A percentile compares a stretch with the other conserved stretches of the same genome.
Conservation (phyloP, 2,113 vertebrate species). For the Orientallactaga bullata region DNA sequence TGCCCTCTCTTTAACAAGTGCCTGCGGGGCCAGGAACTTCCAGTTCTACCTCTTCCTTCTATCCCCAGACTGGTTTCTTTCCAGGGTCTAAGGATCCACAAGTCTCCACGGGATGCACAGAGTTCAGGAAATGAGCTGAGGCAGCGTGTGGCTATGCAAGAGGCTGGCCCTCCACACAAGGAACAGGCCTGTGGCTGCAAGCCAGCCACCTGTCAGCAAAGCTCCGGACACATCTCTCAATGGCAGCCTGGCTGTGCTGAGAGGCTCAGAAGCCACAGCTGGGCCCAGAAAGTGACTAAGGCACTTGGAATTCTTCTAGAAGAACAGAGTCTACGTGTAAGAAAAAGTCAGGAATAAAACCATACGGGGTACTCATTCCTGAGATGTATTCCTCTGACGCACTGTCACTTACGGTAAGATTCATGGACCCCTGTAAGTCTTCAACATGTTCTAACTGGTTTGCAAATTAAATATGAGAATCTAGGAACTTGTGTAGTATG, state of each 20-base stretch:
- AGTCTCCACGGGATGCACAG: neutral
- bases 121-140: neutral
- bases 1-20: neutral
- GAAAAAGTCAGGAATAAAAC: neutral
- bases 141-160: neutral
- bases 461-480: neutral
- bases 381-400: neutral
- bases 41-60: neutral
- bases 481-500: neutral
- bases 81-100: neutral
- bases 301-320: neutral
- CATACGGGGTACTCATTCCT: neutral
- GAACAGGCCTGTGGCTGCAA: rapidly evolving
- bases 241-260: neutral
- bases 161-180: neutral
- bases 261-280: slow-evolving; percentile 20
- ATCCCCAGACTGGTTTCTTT: neutral
- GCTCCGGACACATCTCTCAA: neutral
- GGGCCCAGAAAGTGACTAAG: neutral
- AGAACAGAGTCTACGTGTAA: neutral
- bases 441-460: neutral
- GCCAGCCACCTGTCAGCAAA: slow-evolving; percentile 20
- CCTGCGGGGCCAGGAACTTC: neutral
- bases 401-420: neutral
- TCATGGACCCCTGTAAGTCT: neutral